Percentiles rank a stretch among this genome's conserved stretches.
Conservation (phyloP, 2,797 vertebrate species). For the Euthynnus affinis region DNA sequence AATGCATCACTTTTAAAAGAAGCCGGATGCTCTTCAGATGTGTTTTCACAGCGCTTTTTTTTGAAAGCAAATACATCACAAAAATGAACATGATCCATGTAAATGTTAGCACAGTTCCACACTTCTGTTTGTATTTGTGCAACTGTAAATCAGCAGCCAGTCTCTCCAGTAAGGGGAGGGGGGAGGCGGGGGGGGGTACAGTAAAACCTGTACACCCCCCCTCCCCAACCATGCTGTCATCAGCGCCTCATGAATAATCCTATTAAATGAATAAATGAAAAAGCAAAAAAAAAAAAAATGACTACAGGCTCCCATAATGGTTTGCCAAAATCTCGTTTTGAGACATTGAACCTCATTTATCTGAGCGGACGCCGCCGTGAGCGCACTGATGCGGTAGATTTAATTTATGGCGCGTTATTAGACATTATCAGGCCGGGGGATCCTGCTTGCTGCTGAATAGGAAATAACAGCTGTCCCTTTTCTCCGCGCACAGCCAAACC, state of each 20-base stretch:
- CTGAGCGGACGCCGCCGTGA: slow-evolving; percentile 44
- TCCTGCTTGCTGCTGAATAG: slow-evolving; percentile 64
- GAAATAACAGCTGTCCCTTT: slow-evolving; percentile 69
- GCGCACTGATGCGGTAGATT: slow-evolving; percentile 68
- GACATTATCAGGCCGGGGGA: slow-evolving; percentile 72
- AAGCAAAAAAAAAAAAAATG: slow-evolving; percentile 1
- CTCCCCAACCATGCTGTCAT: slow-evolving; percentile 18
- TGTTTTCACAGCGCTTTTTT: no score
- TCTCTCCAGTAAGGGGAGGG: background rate
- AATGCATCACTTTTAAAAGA: no score
- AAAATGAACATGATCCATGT: no score
- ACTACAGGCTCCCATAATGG: slow-evolving; percentile 61
- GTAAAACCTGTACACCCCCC: slow-evolving; percentile 11
- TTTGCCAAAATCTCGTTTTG: slow-evolving; percentile 73
- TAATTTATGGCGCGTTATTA: slow-evolving; percentile 79
- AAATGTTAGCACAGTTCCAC: no score
- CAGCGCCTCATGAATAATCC: slow-evolving; percentile 77
- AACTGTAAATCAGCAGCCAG: no score
- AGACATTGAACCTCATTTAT: slow-evolving; percentile 72
- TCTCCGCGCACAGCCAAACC: slow-evolving; percentile 21
- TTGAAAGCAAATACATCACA: no score
- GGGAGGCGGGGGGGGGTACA: no score
- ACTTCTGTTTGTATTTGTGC: no score
- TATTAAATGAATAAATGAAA: slow-evolving; percentile 76
- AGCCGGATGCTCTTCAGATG: no score